phyloP scores from a whole-genome alignment of 2,113 vertebrate species.

The Phoxinus phoxinus region DNA sequence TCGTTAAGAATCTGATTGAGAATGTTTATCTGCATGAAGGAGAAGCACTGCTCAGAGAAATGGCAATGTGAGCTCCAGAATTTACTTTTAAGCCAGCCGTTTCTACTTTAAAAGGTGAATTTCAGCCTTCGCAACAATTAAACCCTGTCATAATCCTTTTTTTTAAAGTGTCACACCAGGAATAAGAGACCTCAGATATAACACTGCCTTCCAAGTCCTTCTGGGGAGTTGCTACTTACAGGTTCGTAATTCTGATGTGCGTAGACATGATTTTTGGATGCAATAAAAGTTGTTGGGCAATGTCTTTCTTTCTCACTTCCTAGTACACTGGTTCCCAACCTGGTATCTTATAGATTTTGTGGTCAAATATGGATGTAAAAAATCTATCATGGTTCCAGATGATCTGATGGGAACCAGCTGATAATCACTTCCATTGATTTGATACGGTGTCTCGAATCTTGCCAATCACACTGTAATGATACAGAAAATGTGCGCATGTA shows the following conservation, averaged over 20 bases:
- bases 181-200: constrained; percentile 30
- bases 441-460: too few species aligned
- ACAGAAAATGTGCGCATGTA: too few species aligned
- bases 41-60: constrained; percentile 28
- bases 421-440: too few species aligned
- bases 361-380: too few species aligned
- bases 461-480: too few species aligned
- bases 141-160: not conserved
- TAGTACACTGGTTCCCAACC: too few species aligned
- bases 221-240: constrained; percentile 12
- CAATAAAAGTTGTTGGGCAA: not conserved
- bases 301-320: not conserved
- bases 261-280: not conserved
- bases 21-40: constrained; percentile 14
- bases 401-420: not conserved
- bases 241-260: not conserved
- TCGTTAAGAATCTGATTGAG: constrained; percentile 45
- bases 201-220: constrained; percentile 2
- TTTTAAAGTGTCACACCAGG: not conserved
- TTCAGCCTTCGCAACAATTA: constrained; percentile 11
- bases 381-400: too few species aligned
- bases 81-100: constrained; percentile 14
- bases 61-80: not conserved
- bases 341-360: too few species aligned
- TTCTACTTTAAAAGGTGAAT: constrained; percentile 21